Percentiles rank a stretch among this genome's conserved stretches.
Evolutionary conservation across 1,140 invertebrate genomes (phyloP).

Genomic region (Zaprionus nigranus): DNA sequence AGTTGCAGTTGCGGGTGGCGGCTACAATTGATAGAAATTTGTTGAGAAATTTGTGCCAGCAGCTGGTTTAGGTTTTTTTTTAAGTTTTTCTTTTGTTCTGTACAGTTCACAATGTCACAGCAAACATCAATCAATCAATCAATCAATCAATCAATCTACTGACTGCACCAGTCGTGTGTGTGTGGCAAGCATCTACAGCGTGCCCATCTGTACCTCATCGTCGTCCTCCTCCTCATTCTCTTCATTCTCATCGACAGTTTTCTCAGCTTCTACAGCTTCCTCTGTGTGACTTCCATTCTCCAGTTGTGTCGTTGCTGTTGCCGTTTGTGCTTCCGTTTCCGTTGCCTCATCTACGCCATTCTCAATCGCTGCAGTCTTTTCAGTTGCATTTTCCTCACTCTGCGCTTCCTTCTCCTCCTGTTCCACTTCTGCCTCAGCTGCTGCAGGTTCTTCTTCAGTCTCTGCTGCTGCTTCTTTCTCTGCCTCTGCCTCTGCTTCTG

Average conservation of each 20-base stretch:
- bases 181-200: conserved; percentile 58
- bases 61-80: conserved; percentile 8
- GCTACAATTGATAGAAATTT: conserved; percentile 32
- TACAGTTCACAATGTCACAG: conserved; percentile 51
- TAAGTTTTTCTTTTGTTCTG: conserved; percentile 16
- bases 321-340: conserved; percentile 17
- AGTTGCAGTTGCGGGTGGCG: conserved; percentile 38
- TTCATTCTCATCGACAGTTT: conserved; percentile 13
- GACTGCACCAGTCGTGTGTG: conserved; percentile 21
- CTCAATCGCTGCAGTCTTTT: conserved; percentile 50
- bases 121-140: conserved; percentile 35
- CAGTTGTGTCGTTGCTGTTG: conserved; percentile 2
- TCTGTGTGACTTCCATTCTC: conserved; percentile 13
- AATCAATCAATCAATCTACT: conserved; percentile 32
- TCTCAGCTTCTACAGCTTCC: conserved; percentile 3
- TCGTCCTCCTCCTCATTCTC: conserved; percentile 74
- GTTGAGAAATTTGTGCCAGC: conserved; percentile 32
- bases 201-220: conserved; percentile 84
- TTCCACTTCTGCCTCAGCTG: conserved; percentile 24
- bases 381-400: conserved; percentile 50
- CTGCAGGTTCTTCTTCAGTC: conserved; percentile 24
- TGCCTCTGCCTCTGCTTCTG: conserved; percentile 22
- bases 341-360: conserved; percentile 25
- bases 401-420: conserved; percentile 10
- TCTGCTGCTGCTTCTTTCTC: conserved; percentile 8